Base-by-base conservation (phyloP, 2,888 invertebrate genomes). In the Ormyrus pomaceus region DNA sequence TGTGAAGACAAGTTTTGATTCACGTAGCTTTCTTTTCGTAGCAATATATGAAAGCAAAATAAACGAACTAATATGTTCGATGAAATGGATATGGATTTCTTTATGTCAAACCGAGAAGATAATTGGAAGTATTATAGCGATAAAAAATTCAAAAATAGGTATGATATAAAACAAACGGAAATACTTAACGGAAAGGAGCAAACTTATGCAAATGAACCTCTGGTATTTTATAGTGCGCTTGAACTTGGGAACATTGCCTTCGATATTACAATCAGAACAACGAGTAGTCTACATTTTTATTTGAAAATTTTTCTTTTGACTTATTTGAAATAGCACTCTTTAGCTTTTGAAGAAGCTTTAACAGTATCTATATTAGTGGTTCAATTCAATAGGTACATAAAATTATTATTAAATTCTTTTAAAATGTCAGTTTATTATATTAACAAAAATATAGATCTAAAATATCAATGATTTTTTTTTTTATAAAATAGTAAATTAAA, bases 181-280 rank as follows among this genome's bases (percentile, higher is more conserved):
- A 65, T 48, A 19, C 7, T 45, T 55, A 64, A 53, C 34, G 10
- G 48, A 59, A 74, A 13, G 13, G 19, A 61, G 50, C 34, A 34
- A 6, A 53, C 7, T 66, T 58, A 53, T 13, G 11, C 45, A 66
- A 11, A 64, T 51, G 61, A 68, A 61, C 9, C 11, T 58, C 59
- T 50, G 55, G 45, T 74, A 79, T 58, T 58, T 68, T 51, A 48
- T 46, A 69, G 58, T 69, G 61, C 10, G 51, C 51, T 74, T 74
- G 48, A 72, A 66, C 55, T 50, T 64, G 62, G 61, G 46, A 79
- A 48, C n/a, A 74, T 74, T 74, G 51, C 62, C 58, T 74, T 79
- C 50, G 46, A 58, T 51, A 58, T 74, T 64, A 64, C 46, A 8
- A 69, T 46, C 6, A n/a, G n/a, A 69, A 68, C 45, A 58, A 62